Evolutionary conservation across 1,140 invertebrate genomes (phyloP), one percentile per base, ranked within the genome.

Genomic region (Steinernema khuongi): DNA sequence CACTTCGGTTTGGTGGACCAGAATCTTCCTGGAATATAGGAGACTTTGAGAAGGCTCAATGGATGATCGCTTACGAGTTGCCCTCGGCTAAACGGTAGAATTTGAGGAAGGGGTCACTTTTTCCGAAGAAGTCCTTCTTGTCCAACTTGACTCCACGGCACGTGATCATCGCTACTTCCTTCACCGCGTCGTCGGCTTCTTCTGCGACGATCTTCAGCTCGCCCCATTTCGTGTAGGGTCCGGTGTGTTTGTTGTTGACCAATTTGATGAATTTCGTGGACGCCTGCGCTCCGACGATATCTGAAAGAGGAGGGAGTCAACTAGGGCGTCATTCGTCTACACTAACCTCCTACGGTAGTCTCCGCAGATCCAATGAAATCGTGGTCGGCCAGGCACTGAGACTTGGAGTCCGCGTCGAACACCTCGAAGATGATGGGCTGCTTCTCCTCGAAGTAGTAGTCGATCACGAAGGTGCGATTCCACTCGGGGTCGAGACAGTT

Each of bases 61-160:
- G 11, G 19, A 60, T 68, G 14, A 43, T 66, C 17, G 29, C 44
- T 71, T 79, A 87, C 87, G 77, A 86, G 73, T 83, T 83, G 80
- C 88, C 87, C 69, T 88, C 87, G 78, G 87, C 86, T 19, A 81
- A 77, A 71, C 87, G 81, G 70, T 86, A 86, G 77, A 89, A 88
- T 29, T 87, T 83, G 22, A 90, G 77, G 81, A 88, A 89, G 1
- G 89, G 88, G 80, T 89, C 88, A 36, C 87, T 87, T 79, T 89
- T 89, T 43, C 88, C 87, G 79, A 89, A 88, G 41, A 87, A 87
- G 77, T 88, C 88, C 76, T 88, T 89, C 77, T 89, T 88, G 73
- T 89, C 88, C 50, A 90, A 75, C 14, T 87, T 86, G 33, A 78
- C 79, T 7, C 84, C 89, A 81, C 81, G 84, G 44, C 89, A 81